phyloP scores from a whole-genome alignment of 2,113 vertebrate genomes.

The Pterocles orientalis region DNA sequence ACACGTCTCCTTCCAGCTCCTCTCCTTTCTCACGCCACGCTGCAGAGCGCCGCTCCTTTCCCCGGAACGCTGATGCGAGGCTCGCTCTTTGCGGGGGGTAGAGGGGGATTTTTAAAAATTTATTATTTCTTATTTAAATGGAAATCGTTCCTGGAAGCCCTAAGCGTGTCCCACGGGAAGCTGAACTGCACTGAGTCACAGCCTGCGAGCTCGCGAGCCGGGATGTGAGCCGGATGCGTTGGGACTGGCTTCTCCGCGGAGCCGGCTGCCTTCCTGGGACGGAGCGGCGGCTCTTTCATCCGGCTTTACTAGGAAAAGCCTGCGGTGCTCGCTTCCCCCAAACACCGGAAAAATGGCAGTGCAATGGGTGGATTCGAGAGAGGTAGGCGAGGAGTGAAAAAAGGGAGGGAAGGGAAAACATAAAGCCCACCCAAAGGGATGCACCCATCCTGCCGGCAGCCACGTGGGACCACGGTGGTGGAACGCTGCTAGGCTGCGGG shows the following conservation, averaged over 20 bases:
- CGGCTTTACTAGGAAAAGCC: not conserved
- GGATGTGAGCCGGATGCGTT: not conserved
- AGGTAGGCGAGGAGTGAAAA: not conserved
- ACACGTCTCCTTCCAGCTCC: not conserved
- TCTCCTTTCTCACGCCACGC: rapidly evolving
- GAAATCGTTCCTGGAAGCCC: not conserved
- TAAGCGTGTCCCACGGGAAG: not conserved
- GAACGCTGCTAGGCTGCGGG: not conserved
- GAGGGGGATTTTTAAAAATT: not conserved
- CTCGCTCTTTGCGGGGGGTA: not conserved
- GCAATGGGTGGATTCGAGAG: not conserved
- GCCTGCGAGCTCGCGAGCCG: not conserved
- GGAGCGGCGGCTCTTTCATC: not conserved
- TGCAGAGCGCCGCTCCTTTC: not conserved
- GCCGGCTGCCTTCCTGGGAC: not conserved
- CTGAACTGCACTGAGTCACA: not conserved
- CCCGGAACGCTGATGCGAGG: not conserved
- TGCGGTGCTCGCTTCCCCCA: not conserved
- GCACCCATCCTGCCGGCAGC: not conserved
- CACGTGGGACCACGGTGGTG: rapidly evolving
- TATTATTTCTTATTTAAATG: not conserved
- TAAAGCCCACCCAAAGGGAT: not conserved
- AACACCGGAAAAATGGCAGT: not conserved
- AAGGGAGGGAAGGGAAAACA: rapidly evolving
- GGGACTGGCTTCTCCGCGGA: not conserved